Percentiles rank a stretch among this genome's conserved stretches.
These are phyloP conservation scores for Aleiodes testaceus DNA, from an alignment of 2,888 invertebrate genomes.

Conservation along the genomic window DNA sequence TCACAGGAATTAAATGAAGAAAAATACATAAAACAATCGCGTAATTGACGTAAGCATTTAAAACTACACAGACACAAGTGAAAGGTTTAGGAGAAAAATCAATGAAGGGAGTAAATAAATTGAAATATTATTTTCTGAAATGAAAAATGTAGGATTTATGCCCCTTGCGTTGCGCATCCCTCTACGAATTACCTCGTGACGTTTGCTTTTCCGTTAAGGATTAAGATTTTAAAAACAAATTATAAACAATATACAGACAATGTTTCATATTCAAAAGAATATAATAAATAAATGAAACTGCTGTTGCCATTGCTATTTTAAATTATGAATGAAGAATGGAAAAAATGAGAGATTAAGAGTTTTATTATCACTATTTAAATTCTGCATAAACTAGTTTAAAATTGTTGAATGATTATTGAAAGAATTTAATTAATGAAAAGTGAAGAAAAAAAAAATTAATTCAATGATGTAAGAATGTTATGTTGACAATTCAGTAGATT, in stretches of 20 bases:
- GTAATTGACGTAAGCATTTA: constrained; percentile 47
- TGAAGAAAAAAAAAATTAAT: not conserved
- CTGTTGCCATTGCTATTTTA: constrained; percentile 32
- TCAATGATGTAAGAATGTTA: constrained; percentile 38
- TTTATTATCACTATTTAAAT: constrained; percentile 51
- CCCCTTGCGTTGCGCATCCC: constrained; percentile 3
- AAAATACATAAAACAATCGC: constrained; percentile 48
- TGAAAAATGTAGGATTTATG: constrained; percentile 43
- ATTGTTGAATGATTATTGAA: constrained; percentile 19
- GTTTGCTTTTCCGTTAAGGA: constrained; percentile 19
- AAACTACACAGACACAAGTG: constrained; percentile 46
- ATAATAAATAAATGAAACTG: not conserved
- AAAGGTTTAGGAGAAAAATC: constrained; percentile 26
- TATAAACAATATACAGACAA: constrained; percentile 52
- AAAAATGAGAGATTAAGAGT: constrained; percentile 54
- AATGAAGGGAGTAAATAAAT: constrained; percentile 21
- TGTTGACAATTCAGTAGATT: constrained; percentile 23
- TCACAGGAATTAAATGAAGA: constrained; percentile 40
- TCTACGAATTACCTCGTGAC: constrained; percentile 23
- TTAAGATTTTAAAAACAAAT: constrained; percentile 35
- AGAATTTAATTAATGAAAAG: not conserved
- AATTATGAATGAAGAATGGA: constrained; percentile 51
- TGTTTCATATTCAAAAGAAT: not conserved
- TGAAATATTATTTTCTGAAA: constrained; percentile 56
- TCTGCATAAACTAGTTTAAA: constrained; percentile 13